A percentile compares a stretch with the other conserved stretches of the same genome.
Evolutionary conservation across 2,113 vertebrate species (phyloP).

Genomic region (Melanotaenia duboulayi): DNA sequence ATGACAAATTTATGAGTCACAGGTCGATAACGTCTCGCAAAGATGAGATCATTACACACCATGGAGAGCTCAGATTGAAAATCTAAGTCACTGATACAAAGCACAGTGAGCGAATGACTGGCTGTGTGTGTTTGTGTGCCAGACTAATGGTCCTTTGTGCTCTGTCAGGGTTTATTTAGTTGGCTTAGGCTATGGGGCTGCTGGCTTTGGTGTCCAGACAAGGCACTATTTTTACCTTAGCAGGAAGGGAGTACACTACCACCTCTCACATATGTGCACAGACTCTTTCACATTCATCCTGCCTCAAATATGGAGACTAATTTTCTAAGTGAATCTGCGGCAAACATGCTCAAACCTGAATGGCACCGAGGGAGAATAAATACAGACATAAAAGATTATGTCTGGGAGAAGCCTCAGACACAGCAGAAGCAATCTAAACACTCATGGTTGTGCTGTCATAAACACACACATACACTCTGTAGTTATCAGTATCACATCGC

Average conservation of each 20-base stretch:
- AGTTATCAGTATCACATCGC: conserved; percentile 6
- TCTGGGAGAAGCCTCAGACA: not conserved
- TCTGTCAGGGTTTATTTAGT: conserved; percentile 74
- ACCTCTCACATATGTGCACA: conserved; percentile 39
- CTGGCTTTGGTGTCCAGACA: conserved; percentile 60
- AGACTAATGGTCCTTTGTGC: conserved; percentile 73
- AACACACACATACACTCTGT: conserved; percentile 26
- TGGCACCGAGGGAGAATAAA: conserved; percentile 9
- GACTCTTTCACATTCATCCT: conserved; percentile 26
- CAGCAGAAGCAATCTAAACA: conserved; percentile 11
- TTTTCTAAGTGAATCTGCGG: conserved; percentile 1
- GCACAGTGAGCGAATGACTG: conserved; percentile 26
- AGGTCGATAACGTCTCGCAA: conserved; percentile 67
- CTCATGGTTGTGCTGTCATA: not conserved
- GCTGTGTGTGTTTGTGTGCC: conserved; percentile 31
- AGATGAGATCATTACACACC: conserved; percentile 76
- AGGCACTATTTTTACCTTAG: conserved; percentile 68
- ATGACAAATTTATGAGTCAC: conserved; percentile 76
- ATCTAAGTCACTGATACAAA: conserved; percentile 61
- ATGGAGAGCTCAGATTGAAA: conserved; percentile 67
- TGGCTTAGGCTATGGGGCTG: conserved; percentile 51
- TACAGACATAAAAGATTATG: conserved; percentile 11
- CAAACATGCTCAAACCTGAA: not conserved
- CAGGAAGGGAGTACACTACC: conserved; percentile 45
- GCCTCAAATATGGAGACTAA: conserved; percentile 24